Base-by-base conservation (phyloP, 2,888 invertebrate genomes). In the Habrosyne pyritoides region DNA sequence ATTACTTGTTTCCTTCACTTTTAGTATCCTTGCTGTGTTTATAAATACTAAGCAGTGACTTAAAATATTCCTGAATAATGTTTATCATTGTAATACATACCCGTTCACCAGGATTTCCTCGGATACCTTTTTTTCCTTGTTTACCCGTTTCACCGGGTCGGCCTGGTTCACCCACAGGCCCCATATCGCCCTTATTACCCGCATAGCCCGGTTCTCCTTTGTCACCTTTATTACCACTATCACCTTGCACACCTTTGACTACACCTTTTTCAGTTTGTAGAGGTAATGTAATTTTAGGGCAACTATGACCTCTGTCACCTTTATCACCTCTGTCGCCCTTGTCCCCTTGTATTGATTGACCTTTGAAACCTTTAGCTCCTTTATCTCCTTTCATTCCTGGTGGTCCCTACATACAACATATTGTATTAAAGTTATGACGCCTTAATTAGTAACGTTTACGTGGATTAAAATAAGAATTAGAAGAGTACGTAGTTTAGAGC, bases 111-210 rank as follows among this genome's bases (percentile, higher is more conserved):
- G 97, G 95, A 54, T 95, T 94, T 65, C 98, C 98, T 47, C 95
- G 94, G 64, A 97, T 89, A 66, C 98, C 98, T 76, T 98, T 98
- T 89, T 98, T 98, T 71, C 98, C 98, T 81, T 96, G 96, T 65
- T 92, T 86, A 53, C 97, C 97, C 53, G 86, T 66, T 57, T 84
- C 81, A 47, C 97, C 97, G 12, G 94, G 82, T 54, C 93, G 78
- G 47, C 98, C 98, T 67, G 94, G 93, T 67, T 95, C 95, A 54
- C 97, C 97, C 62, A 94, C 93, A 0, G 90, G 84, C 22, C 97
- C 97, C 3, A 93, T 90, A 59, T 95, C 95, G 56, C 97, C 97
- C 71, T 95, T 95, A 53, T 93, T 93, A 30, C 97, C 97, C 62
- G 93, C 90, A 60, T 78, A 81, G 10, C 96, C 96, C 6, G 86